Evolutionary conservation across 2,113 vertebrate genomes (phyloP).

Genomic region (Pampusana beccarii): DNA sequence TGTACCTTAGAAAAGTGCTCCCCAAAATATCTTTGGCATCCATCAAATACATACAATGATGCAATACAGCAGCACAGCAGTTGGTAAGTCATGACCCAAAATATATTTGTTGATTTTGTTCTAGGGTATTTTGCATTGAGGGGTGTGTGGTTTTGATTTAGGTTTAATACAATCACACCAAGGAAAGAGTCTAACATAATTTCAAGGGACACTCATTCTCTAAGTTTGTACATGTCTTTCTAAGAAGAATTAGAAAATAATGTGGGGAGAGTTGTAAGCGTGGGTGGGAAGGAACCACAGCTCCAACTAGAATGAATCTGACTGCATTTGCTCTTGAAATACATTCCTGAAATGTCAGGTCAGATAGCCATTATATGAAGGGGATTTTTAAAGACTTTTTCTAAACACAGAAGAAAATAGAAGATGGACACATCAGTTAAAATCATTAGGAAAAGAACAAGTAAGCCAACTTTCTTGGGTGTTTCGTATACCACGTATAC

Average conservation of each 20-base stretch:
- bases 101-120: neutral
- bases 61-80: neutral
- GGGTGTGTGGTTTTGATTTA: neutral
- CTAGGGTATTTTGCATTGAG: neutral
- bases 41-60: neutral
- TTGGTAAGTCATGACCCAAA: neutral
- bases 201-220: neutral
- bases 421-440: neutral
- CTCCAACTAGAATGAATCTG: neutral
- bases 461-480: neutral
- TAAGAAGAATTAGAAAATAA: neutral
- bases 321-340: neutral
- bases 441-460: neutral
- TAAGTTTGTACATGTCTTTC: neutral
- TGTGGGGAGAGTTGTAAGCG: neutral
- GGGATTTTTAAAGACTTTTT: neutral
- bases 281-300: neutral
- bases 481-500: neutral
- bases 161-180: neutral
- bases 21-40: neutral
- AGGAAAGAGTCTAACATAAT: neutral
- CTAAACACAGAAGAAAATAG: neutral
- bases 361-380: neutral
- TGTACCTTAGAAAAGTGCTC: neutral
- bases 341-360: neutral